phyloP scores from a whole-genome alignment of 2,797 vertebrate species.

The Tragelaphus oryx region DNA sequence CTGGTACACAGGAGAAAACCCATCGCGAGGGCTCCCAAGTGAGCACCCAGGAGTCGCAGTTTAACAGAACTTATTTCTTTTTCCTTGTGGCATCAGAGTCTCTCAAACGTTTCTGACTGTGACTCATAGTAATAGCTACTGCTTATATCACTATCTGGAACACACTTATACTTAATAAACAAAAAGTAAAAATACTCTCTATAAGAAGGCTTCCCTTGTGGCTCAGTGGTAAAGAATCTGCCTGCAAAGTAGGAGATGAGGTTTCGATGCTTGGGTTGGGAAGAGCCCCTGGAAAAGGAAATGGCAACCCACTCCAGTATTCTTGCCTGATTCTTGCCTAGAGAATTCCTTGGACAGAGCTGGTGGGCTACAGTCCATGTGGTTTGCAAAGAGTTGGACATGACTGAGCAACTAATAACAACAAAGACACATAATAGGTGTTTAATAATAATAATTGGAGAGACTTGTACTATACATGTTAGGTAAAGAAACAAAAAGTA shows the following conservation, averaged over 20 bases:
- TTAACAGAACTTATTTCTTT: not conserved
- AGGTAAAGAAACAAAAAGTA: not conserved
- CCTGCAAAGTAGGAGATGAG: not conserved
- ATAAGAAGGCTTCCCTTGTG: not conserved
- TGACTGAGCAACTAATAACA: not conserved
- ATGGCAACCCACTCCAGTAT: not conserved
- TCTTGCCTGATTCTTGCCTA: not conserved
- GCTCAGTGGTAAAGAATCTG: not conserved
- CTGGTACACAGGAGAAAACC: not conserved
- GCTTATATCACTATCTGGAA: not conserved
- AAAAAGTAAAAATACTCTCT: slow-evolving; percentile 12
- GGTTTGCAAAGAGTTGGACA: not conserved
- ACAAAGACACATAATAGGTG: not conserved
- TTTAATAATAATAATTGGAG: not conserved
- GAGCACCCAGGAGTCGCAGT: not conserved
- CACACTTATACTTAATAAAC: not conserved
- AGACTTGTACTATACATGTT: not conserved
- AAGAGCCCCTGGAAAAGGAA: not conserved
- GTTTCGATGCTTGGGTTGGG: not conserved
- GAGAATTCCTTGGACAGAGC: not conserved
- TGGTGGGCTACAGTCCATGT: not conserved
- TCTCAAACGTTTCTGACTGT: not conserved
- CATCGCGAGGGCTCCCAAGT: not conserved
- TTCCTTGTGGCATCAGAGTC: not conserved
- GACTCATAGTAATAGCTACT: not conserved